Evolutionary conservation across 2,888 invertebrate genomes (phyloP).

Genomic region (Heliconius sara): DNA sequence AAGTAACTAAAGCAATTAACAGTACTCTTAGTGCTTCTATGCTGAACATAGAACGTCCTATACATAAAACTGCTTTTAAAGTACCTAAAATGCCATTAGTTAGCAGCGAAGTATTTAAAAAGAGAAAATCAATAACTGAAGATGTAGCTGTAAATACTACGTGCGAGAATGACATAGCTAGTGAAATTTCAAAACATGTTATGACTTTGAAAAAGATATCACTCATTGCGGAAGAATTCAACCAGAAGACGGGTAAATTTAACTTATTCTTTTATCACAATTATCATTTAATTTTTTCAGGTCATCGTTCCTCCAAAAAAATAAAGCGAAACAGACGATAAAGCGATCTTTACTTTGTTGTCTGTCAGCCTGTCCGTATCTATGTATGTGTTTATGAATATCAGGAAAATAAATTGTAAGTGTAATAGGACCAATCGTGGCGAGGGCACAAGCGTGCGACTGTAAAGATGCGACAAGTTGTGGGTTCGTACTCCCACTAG

Average conservation of each 20-base stretch:
- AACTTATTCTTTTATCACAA: no score
- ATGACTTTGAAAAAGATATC: constrained; percentile 73
- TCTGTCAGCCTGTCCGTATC: no score
- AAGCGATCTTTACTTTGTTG: no score
- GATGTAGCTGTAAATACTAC: constrained; percentile 69
- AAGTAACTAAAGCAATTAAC: constrained; percentile 48
- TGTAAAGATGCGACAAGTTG: no score
- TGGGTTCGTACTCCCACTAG: no score
- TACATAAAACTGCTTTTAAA: constrained; percentile 55
- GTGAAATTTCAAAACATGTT: constrained; percentile 71
- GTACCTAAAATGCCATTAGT: constrained; percentile 76
- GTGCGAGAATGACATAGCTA: constrained; percentile 69
- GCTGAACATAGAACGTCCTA: constrained; percentile 44
- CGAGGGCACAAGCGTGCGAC: no score
- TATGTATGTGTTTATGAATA: no score
- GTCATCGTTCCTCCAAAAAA: no score
- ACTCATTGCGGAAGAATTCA: constrained; percentile 78
- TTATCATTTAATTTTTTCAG: no score
- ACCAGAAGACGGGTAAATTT: constrained; percentile 73
- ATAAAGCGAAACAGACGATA: no score
- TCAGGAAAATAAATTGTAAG: no score
- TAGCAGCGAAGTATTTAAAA: constrained; percentile 68
- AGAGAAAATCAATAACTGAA: constrained; percentile 51
- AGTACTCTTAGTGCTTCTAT: constrained; percentile 47
- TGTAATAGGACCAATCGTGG: no score